phyloP scores from a whole-genome alignment of 2,888 invertebrate genomes.

The Patella caerulea region DNA sequence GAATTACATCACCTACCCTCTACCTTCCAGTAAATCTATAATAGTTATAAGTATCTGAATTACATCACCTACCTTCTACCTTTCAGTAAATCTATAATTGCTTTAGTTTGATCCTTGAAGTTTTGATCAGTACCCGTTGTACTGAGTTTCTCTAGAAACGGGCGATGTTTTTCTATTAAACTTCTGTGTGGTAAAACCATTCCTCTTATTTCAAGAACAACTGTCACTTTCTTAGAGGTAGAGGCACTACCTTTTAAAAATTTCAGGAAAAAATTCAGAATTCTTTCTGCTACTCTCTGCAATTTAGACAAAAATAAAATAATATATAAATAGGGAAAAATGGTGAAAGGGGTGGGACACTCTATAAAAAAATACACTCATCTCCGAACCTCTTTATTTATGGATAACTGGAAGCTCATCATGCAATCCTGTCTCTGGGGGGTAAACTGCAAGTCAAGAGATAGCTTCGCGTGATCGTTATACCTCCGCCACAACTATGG shows the following conservation, averaged over 20 bases:
- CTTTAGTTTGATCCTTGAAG: constrained; percentile 40
- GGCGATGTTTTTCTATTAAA: neutral
- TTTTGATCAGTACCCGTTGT: constrained; percentile 50
- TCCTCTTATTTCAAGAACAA: neutral
- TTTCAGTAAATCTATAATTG: constrained; percentile 55
- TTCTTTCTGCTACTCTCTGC: neutral
- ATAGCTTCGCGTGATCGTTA: too few species aligned
- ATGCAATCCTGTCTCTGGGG: too few species aligned
- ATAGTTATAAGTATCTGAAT: too few species aligned
- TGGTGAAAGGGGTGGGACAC: too few species aligned
- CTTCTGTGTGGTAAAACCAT: neutral
- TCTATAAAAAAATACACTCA: too few species aligned
- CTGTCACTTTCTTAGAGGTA: neutral
- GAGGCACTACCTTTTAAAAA: neutral
- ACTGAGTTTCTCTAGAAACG: constrained; percentile 37
- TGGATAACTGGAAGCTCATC: too few species aligned
- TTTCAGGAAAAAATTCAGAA: neutral
- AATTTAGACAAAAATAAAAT: neutral
- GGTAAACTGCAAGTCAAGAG: too few species aligned
- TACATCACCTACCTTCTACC: constrained; percentile 50
- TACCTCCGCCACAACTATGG: too few species aligned
- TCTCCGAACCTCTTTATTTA: too few species aligned
- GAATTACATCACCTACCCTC: too few species aligned
- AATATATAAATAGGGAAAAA: too few species aligned
- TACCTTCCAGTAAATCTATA: too few species aligned